These are phyloP conservation scores for Oreochromis mossambicus DNA, from an alignment of 2,797 vertebrate species.

Conservation along the genomic window DNA sequence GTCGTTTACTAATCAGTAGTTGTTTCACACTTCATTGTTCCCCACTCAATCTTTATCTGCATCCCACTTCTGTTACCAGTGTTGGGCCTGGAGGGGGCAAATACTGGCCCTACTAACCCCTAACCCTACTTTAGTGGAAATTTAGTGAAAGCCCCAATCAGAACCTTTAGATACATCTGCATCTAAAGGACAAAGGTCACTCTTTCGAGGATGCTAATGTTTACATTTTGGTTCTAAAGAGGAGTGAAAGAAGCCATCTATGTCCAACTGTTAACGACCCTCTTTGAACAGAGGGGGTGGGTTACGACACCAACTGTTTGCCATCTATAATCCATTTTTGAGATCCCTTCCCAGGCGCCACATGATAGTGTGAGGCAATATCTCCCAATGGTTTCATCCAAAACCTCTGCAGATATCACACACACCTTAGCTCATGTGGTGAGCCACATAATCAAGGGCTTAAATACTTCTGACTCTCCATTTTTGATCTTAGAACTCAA, in stretches of 20 bases:
- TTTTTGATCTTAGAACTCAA: not conserved
- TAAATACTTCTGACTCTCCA: rapidly evolving
- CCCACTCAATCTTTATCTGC: not conserved
- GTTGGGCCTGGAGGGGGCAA: not conserved
- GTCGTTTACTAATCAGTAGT: not conserved
- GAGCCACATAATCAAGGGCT: not conserved
- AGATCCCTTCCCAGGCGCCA: not conserved
- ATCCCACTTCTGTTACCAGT: not conserved
- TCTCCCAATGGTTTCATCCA: not conserved
- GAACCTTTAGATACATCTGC: not conserved
- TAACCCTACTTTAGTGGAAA: not conserved
- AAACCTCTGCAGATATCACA: not conserved
- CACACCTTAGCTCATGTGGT: not conserved
- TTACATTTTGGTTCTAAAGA: not conserved
- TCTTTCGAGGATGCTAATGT: not conserved
- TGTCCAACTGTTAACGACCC: not conserved
- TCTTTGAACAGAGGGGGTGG: not conserved
- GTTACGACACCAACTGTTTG: rapidly evolving
- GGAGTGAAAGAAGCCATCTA: rapidly evolving
- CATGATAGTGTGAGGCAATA: not conserved
- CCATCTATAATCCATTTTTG: not conserved
- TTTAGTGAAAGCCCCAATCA: not conserved
- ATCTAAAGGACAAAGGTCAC: not conserved
- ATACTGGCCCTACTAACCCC: not conserved
- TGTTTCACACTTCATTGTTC: not conserved